Evolutionary conservation across 2,113 vertebrate genomes (phyloP).

Genomic region (Percina caprodes): DNA sequence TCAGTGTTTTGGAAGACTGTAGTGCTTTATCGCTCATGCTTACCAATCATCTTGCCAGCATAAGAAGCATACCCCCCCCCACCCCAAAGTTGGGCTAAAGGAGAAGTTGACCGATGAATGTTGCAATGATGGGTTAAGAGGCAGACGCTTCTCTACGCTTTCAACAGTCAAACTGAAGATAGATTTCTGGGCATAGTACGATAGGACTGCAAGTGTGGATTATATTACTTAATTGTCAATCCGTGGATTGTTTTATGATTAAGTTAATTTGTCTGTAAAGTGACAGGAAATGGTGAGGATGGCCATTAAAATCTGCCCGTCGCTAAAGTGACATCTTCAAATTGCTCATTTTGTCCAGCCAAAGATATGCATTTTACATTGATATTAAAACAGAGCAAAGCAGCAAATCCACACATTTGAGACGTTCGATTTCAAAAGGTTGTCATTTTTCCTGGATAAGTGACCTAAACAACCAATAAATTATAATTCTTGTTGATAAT

Average conservation of each 20-base stretch:
- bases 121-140: neutral
- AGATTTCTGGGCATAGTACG: neutral
- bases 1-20: constrained; percentile 26
- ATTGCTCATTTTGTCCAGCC: no score
- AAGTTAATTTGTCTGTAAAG: neutral
- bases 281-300: neutral
- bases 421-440: neutral
- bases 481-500: no score
- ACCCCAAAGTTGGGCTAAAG: no score
- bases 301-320: neutral
- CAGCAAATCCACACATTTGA: neutral
- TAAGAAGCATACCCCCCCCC: neutral
- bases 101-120: neutral
- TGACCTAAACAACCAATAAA: neutral
- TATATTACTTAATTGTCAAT: neutral
- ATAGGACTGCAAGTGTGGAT: neutral
- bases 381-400: neutral
- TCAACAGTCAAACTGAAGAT: neutral
- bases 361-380: neutral
- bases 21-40: constrained; percentile 39
- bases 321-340: neutral
- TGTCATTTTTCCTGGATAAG: neutral
- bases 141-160: neutral
- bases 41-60: neutral
- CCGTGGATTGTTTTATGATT: neutral